phyloP scores from a whole-genome alignment of 1,140 invertebrate genomes.

The Alviniconcha marisindica region DNA sequence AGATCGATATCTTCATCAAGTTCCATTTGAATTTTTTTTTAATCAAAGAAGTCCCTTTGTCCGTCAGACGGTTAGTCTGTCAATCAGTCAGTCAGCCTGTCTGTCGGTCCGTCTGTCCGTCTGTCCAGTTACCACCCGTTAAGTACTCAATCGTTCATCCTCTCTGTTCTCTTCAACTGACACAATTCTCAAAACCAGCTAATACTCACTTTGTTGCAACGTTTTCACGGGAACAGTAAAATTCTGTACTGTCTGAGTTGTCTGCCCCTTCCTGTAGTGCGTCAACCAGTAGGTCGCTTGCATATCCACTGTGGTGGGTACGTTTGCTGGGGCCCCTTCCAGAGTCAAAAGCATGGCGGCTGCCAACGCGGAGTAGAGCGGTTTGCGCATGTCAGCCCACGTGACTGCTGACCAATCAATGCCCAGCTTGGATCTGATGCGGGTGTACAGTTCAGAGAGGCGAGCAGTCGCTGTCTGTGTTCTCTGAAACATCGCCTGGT shows the following conservation, averaged over 20 bases:
- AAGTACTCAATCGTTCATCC: no score
- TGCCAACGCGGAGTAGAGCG: conserved; percentile 65
- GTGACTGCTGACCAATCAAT: conserved; percentile 66
- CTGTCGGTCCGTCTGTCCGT: no score
- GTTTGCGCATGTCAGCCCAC: conserved; percentile 64
- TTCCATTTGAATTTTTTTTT: no score
- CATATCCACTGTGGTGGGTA: conserved; percentile 33
- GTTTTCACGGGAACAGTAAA: not conserved
- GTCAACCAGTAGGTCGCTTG: conserved; percentile 40
- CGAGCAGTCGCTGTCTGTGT: conserved; percentile 10
- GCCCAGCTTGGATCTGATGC: conserved; percentile 48
- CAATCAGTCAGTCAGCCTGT: no score
- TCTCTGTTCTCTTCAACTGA: no score
- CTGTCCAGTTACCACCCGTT: no score
- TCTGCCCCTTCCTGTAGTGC: conserved; percentile 1
- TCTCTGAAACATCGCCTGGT: conserved; percentile 31
- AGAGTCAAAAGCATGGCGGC: conserved; percentile 53
- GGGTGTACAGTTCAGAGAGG: conserved; percentile 20
- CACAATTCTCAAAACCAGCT: no score
- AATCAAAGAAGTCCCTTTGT: no score
- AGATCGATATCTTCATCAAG: no score
- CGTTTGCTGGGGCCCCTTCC: conserved; percentile 25
- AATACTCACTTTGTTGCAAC: conserved; percentile 18
- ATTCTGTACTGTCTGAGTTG: not conserved
- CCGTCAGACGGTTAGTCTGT: no score